Conservation (phyloP, 2,888 invertebrate species). For the Acleris literana region DNA sequence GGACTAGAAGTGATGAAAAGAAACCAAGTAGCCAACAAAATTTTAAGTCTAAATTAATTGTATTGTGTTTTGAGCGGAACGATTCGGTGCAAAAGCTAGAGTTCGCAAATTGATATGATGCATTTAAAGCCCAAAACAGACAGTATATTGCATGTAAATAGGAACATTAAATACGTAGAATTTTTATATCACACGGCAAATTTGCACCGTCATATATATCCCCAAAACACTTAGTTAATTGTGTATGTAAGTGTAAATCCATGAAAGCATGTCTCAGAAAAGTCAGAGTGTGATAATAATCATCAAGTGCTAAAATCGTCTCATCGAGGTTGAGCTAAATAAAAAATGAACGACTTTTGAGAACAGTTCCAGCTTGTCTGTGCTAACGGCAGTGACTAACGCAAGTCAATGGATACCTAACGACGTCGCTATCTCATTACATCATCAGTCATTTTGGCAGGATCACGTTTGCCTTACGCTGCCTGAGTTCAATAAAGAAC, state of each 20-base stretch:
- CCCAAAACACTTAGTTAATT: conserved; percentile 70
- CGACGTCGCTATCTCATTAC: conserved; percentile 65
- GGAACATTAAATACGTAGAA: conserved; percentile 67
- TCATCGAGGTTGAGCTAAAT: conserved; percentile 72
- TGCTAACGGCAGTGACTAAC: conserved; percentile 78
- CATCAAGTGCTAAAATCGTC: conserved; percentile 62
- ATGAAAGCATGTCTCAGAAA: conserved; percentile 84
- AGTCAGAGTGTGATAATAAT: conserved; percentile 64
- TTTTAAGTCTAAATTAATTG: not conserved
- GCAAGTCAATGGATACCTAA: conserved; percentile 61
- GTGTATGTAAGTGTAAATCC: conserved; percentile 65
- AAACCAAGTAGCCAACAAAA: conserved; percentile 41
- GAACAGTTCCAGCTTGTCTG: conserved; percentile 77
- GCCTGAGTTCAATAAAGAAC: conserved; percentile 23
- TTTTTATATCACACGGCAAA: conserved; percentile 54
- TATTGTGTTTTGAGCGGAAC: conserved; percentile 4
- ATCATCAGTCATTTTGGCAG: conserved; percentile 67
- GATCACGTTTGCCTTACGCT: conserved; percentile 54
- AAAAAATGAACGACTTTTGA: conserved; percentile 71
- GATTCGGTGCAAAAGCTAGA: conserved; percentile 51
- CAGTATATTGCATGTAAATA: conserved; percentile 72
- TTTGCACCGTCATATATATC: conserved; percentile 71
- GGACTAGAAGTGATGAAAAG: conserved; percentile 36
- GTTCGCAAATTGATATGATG: conserved; percentile 75
- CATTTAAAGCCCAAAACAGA: conserved; percentile 77